A percentile compares a stretch with the other conserved stretches of the same genome.
phyloP scores from a whole-genome alignment of 1,140 invertebrate species.

The Caerostris extrusa region DNA sequence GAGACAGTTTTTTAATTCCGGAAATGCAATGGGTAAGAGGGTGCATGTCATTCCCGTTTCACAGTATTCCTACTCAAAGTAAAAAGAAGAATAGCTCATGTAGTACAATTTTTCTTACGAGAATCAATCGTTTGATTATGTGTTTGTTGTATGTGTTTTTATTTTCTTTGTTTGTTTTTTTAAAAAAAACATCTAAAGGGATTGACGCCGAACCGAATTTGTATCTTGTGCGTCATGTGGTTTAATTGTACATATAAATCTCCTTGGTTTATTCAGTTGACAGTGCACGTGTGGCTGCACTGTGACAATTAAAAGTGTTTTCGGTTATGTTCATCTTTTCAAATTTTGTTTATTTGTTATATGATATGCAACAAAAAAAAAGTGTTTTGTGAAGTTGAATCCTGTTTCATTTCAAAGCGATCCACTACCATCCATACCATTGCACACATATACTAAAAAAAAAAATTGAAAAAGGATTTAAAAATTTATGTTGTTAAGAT shows the following conservation, averaged over 20 bases:
- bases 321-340: background rate
- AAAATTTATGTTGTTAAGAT: too few species aligned
- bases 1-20: background rate
- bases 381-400: constrained; percentile 11
- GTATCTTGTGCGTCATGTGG: background rate
- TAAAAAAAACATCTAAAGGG: background rate
- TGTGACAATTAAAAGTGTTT: background rate
- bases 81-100: background rate
- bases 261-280: background rate
- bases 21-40: background rate
- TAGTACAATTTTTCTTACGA: constrained; percentile 36
- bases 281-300: background rate
- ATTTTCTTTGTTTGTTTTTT: background rate
- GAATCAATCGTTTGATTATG: constrained; percentile 1
- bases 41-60: background rate
- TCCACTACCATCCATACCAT: too few species aligned
- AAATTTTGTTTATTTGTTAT: constrained; percentile 37
- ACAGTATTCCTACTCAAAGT: constrained; percentile 36
- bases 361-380: constrained; percentile 21
- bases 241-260: constrained; percentile 18
- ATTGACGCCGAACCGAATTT: background rate
- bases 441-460: too few species aligned
- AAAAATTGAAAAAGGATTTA: too few species aligned
- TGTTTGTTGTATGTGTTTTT: constrained; percentile 5
- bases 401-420: too few species aligned